Conservation (phyloP, 2,113 vertebrate species). For the Forbesichthys agassizii region DNA sequence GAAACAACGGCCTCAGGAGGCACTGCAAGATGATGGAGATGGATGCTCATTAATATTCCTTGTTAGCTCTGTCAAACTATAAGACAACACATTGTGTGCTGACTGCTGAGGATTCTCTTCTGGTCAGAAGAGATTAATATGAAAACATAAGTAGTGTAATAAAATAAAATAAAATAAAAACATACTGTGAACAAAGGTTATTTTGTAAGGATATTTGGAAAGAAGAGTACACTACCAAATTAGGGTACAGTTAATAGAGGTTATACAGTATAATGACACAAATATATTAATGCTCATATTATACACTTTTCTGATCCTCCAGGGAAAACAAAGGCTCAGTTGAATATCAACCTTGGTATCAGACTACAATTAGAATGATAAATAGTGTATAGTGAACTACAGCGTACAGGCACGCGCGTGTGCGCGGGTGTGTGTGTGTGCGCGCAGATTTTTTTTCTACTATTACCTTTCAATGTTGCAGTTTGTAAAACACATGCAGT, state of each 20-base stretch:
- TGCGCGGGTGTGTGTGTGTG: background rate
- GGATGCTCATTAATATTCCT: background rate
- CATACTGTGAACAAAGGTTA: too few relatives aligned
- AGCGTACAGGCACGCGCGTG: background rate
- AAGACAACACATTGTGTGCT: too few relatives aligned
- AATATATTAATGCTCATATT: too few relatives aligned
- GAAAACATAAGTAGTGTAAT: slow-evolving; percentile 24
- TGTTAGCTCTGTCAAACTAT: background rate
- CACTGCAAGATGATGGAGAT: slow-evolving; percentile 37
- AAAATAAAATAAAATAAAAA: slow-evolving; percentile 24
- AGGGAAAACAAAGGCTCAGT: too few relatives aligned
- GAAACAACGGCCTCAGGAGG: slow-evolving; percentile 29
- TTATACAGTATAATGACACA: too few relatives aligned
- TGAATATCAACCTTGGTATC: background rate
- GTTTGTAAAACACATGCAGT: background rate
- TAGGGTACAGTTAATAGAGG: too few relatives aligned
- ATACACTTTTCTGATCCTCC: too few relatives aligned
- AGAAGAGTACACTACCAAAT: too few relatives aligned
- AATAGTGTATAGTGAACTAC: too few relatives aligned
- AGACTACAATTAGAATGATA: background rate
- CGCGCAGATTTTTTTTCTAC: background rate
- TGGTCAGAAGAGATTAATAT: background rate
- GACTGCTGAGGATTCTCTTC: background rate
- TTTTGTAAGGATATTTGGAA: too few relatives aligned
- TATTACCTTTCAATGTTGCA: background rate